Base-by-base conservation (phyloP, 2,797 vertebrate genomes). In the Gastrophryne carolinensis region DNA sequence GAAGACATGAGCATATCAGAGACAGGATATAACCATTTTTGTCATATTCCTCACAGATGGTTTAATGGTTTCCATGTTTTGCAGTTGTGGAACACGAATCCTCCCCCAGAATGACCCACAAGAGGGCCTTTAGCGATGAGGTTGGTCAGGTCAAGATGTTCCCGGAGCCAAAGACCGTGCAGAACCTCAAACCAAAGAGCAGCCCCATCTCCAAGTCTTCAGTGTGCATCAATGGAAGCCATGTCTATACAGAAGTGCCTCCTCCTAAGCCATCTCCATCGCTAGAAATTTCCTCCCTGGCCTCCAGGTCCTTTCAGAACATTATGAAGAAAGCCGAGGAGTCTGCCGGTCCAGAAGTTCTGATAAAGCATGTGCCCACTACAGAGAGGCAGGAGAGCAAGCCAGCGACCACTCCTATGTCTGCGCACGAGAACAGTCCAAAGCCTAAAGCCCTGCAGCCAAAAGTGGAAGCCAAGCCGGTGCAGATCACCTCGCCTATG, bases 141-240 rank as follows among this genome's bases (percentile, higher is more conserved):
- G 85, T 84, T 8, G 90, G 87, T 37, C 94, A 94, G 75, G 72
- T 92, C 75, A 88, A 84, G 70, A 84, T 90, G 0, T 85, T 86
- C 73, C 90, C 85, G 73, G 89, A 90, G 74, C 54, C 90, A 3
- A 85, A 79, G 69, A 83, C 86, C 0, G 66, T 90, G 39, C 93
- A 91, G 67, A 91, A 86, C 73, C 85, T 93, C 1, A 93, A 91
- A 83, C 89, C 91, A 72, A 93, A 91, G 57, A 88, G 83, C 0
- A 93, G 93, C 13, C 81, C 90, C 0, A 84, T 85, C 73, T 94
- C 95, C 56, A 88, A 94, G 54, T 94, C 91, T 2, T 88, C 89
- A 0, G 87, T 94, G 32, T 95, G 92, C 49, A 89, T 95, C 83
- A 98, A 98, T 0, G 95, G 95, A 76, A 95, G 94, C 89, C 94